Percentiles rank a stretch among this genome's conserved stretches.
These are phyloP conservation scores for Priocnemis perturbator DNA, from an alignment of 2,888 invertebrate species.

Conservation along the genomic window DNA sequence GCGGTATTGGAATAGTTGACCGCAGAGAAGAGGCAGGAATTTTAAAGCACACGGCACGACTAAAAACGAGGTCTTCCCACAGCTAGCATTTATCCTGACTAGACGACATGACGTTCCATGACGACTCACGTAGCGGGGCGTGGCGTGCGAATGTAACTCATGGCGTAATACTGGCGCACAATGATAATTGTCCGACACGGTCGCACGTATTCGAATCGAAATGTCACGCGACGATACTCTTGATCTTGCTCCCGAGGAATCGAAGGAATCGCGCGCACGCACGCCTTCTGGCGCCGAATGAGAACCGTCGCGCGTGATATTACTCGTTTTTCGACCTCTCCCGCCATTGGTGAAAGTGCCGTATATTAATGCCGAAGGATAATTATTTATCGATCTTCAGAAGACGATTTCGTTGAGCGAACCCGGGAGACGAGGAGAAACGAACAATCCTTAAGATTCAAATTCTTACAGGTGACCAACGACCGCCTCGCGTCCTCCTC, in stretches of 20 bases:
- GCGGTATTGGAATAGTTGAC: no score
- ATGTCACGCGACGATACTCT: no score
- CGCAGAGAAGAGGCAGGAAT: no score
- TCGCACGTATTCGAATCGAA: neutral
- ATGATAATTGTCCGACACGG: constrained; percentile 35
- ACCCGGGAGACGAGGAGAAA: neutral
- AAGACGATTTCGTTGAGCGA: neutral
- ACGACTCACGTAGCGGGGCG: constrained; percentile 16
- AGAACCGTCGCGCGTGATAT: constrained; percentile 18
- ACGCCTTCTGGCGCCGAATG: constrained; percentile 10
- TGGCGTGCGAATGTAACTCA: constrained; percentile 46
- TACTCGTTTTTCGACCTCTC: constrained; percentile 24
- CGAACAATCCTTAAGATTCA: constrained; percentile 21
- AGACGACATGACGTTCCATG: no score
- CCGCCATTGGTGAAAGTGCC: constrained; percentile 28
- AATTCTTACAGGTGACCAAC: constrained; percentile 11
- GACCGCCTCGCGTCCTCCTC: no score
- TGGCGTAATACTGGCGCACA: constrained; percentile 39
- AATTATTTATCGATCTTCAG: constrained; percentile 33
- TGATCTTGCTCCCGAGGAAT: neutral
- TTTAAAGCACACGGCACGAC: no score
- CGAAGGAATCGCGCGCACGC: constrained; percentile 2
- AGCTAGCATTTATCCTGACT: no score
- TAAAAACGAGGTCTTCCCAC: no score
- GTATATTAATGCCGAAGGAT: constrained; percentile 30